These are phyloP conservation scores for Trididemnum clinides DNA, from an alignment of 23 tunicate species.

Conservation along the genomic window DNA sequence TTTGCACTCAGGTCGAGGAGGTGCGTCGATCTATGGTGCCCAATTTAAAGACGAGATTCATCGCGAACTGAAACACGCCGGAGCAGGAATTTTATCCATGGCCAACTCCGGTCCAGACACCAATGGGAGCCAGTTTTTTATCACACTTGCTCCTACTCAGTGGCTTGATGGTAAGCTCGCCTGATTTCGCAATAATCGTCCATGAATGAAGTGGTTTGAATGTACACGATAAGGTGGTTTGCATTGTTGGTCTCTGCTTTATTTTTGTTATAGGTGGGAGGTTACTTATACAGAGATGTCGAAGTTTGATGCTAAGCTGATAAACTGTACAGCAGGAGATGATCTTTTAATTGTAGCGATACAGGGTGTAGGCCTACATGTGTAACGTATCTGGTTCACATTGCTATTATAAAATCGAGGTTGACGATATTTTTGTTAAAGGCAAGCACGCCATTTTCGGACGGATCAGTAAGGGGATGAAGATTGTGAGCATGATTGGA, in stretches of 20 bases:
- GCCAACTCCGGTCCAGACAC: conserved; percentile 98
- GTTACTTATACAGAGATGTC: too few relatives aligned
- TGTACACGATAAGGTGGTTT: too few relatives aligned
- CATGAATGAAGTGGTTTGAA: too few relatives aligned
- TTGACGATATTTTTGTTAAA: background rate
- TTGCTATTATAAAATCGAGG: too few relatives aligned
- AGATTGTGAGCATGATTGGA: conserved; percentile 79
- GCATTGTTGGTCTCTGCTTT: too few relatives aligned
- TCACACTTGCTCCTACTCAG: conserved; percentile 97
- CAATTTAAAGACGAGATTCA: conserved; percentile 94
- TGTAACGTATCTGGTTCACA: too few relatives aligned
- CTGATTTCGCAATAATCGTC: too few relatives aligned
- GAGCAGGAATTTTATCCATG: conserved; percentile 99
- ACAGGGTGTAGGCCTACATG: too few relatives aligned
- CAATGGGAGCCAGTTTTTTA: conserved; percentile 97
- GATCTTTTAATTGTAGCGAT: too few relatives aligned
- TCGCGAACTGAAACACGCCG: conserved; percentile 91
- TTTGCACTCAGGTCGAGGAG: conserved; percentile 75
- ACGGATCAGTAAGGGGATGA: conserved; percentile 84
- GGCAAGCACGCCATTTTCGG: conserved; percentile 97
- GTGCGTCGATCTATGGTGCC: conserved; percentile 94
- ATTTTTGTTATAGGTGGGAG: too few relatives aligned
- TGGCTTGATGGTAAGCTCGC: conserved; percentile 96
- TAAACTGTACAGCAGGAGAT: too few relatives aligned
- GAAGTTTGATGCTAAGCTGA: too few relatives aligned